These are phyloP conservation scores for Drosophila formosana DNA, from an alignment of 2,888 invertebrate species.

Conservation along the genomic window DNA sequence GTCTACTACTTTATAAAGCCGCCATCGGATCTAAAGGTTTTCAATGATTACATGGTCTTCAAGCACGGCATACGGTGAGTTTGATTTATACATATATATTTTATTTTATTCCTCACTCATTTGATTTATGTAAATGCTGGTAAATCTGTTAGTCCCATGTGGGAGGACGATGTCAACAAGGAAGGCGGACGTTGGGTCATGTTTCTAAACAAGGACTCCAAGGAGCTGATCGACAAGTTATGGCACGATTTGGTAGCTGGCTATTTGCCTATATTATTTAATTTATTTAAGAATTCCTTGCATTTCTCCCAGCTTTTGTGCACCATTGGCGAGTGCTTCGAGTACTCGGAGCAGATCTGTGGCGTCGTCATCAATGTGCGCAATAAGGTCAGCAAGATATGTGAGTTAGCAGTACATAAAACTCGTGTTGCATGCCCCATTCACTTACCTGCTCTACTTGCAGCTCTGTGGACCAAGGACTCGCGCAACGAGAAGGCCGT, in stretches of 20 bases:
- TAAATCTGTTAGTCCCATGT: conserved; percentile 89
- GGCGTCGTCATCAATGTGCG: conserved; percentile 98
- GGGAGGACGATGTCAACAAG: conserved; percentile 94
- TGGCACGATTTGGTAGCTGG: conserved; percentile 91
- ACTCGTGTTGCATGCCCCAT: no score
- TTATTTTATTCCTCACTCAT: no score
- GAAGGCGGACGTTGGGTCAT: conserved; percentile 93
- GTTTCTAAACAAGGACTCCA: conserved; percentile 89
- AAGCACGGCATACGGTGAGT: conserved; percentile 87
- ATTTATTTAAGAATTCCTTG: neutral
- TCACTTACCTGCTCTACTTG: neutral
- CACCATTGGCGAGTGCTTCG: conserved; percentile 98
- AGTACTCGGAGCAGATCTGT: conserved; percentile 95
- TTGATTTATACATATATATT: neutral
- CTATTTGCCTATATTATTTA: neutral
- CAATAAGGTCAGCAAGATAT: conserved; percentile 95
- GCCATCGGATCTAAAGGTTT: conserved; percentile 91
- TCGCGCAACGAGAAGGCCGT: conserved; percentile 90
- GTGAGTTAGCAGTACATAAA: conserved; percentile 85
- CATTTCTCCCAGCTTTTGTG: conserved; percentile 87
- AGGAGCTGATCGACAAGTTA: conserved; percentile 89
- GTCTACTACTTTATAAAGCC: conserved; percentile 93
- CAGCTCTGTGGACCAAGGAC: conserved; percentile 95
- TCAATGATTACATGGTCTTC: conserved; percentile 92
- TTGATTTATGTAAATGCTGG: neutral